Conservation (phyloP, 2,888 invertebrate species). For the Scaptomyza tumidula region DNA sequence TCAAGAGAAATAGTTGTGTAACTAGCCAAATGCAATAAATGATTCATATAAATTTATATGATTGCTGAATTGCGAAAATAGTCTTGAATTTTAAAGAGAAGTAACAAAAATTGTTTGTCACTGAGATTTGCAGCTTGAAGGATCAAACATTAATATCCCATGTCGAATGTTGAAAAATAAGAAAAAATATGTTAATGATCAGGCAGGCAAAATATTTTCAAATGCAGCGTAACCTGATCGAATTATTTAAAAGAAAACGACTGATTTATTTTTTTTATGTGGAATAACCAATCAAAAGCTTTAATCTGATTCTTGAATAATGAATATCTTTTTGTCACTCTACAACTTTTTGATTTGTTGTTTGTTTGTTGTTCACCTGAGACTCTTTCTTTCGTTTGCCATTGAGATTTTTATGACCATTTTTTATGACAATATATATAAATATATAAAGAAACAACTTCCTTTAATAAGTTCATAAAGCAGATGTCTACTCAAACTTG, state of each 20-base stretch:
- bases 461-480: conserved; percentile 60
- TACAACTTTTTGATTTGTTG: not conserved
- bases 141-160: no score
- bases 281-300: no score
- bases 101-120: not conserved
- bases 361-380: conserved; percentile 41
- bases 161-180: no score
- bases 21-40: conserved; percentile 21
- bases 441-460: conserved; percentile 43
- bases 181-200: no score
- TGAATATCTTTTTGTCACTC: not conserved
- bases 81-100: no score
- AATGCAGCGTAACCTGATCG: no score
- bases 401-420: conserved; percentile 30
- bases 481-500: conserved; percentile 20
- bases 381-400: conserved; percentile 4
- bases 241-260: no score
- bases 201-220: no score
- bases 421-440: conserved; percentile 34
- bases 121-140: no score
- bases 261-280: no score
- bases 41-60: conserved; percentile 30
- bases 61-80: no score
- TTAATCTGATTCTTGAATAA: no score
- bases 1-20: conserved; percentile 35